Percentiles rank a stretch among this genome's conserved stretches.
These are phyloP conservation scores for Ploceus nigricollis DNA, from an alignment of 2,113 vertebrate species.

Conservation along the genomic window DNA sequence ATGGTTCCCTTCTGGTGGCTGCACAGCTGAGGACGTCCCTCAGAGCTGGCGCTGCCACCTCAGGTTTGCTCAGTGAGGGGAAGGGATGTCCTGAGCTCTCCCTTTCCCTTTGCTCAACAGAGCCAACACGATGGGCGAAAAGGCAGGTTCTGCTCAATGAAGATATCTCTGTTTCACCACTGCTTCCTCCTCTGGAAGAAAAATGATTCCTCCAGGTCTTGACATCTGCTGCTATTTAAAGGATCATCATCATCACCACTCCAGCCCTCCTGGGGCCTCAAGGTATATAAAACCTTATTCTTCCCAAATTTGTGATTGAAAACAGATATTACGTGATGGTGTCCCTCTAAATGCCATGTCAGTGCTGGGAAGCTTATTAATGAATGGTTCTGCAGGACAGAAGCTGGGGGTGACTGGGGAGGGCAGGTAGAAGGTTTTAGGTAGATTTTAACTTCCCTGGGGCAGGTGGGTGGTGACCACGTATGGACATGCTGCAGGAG, in stretches of 20 bases:
- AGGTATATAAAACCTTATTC: background rate
- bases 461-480: background rate
- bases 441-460: background rate
- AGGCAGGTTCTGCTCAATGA: background rate
- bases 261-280: background rate
- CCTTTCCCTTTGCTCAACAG: accelerated
- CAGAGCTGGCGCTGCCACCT: background rate
- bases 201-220: background rate
- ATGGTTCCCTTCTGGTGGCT: background rate
- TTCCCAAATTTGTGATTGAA: background rate
- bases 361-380: background rate
- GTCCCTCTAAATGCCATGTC: background rate
- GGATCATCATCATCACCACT: background rate
- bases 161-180: background rate
- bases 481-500: background rate
- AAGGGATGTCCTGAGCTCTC: background rate
- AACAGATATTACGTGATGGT: background rate
- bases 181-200: background rate
- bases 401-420: background rate
- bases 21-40: accelerated
- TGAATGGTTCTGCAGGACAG: background rate
- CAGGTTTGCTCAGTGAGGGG: background rate
- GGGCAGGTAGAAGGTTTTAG: background rate
- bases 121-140: background rate
- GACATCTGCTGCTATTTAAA: constrained; percentile 40